Evolutionary conservation across 2,113 vertebrate species (phyloP).

Genomic region (Phycodurus eques): DNA sequence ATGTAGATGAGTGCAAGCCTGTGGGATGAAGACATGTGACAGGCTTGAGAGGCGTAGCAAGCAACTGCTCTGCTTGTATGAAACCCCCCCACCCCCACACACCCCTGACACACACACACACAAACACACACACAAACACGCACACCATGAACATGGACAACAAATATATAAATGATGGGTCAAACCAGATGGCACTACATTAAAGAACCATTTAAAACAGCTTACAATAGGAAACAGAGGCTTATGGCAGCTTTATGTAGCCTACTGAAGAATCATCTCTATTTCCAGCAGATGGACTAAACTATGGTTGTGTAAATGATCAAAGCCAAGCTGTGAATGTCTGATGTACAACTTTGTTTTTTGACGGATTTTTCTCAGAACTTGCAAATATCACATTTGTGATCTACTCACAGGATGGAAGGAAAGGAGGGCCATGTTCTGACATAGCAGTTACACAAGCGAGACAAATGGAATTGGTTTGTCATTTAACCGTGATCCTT

Average conservation of each 20-base stretch:
- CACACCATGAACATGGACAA: slow-evolving; percentile 1
- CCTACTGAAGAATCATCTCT: slow-evolving; percentile 59
- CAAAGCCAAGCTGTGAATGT: slow-evolving; percentile 26
- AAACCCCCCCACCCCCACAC: background rate
- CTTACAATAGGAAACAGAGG: slow-evolving; percentile 72
- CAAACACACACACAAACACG: slow-evolving; percentile 3
- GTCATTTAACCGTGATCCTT: background rate
- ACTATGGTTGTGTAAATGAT: slow-evolving; percentile 56
- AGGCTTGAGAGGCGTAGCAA: slow-evolving; percentile 34
- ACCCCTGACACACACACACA: slow-evolving; percentile 33
- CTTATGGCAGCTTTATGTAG: slow-evolving; percentile 70
- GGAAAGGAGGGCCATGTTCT: background rate
- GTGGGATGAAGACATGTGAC: slow-evolving; percentile 55
- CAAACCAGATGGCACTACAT: slow-evolving; percentile 67
- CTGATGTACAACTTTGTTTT: slow-evolving; percentile 48
- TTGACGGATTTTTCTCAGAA: slow-evolving; percentile 30
- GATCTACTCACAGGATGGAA: slow-evolving; percentile 13
- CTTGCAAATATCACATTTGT: slow-evolving; percentile 12
- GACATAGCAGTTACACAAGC: background rate
- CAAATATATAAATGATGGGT: slow-evolving; percentile 63
- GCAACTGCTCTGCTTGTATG: slow-evolving; percentile 19
- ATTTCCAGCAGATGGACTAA: slow-evolving; percentile 59
- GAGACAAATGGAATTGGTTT: background rate
- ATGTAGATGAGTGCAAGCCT: slow-evolving; percentile 34
- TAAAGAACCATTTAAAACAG: slow-evolving; percentile 66